Percentiles rank a stretch among this genome's conserved stretches.
Conservation (phyloP, 2,797 vertebrate species). For the Arctocebus calabarensis region DNA sequence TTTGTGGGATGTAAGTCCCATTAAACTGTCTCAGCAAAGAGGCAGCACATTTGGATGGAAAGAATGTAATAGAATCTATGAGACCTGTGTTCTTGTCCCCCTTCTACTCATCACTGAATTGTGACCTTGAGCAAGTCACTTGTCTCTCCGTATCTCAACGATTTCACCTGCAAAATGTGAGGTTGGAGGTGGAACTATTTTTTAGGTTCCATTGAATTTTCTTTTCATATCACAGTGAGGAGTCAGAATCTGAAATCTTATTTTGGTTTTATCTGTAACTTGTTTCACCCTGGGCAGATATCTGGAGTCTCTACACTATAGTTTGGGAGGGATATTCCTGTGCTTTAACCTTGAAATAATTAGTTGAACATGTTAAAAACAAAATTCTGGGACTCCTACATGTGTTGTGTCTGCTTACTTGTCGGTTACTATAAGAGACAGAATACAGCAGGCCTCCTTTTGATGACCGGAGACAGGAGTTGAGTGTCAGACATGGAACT, state of each 20-base stretch:
- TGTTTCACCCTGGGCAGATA: not conserved
- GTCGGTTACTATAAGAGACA: not conserved
- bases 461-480: not conserved
- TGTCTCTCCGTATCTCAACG: not conserved
- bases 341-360: not conserved
- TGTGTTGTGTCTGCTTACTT: accelerated
- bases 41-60: not conserved
- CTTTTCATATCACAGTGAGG: not conserved
- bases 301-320: not conserved
- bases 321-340: not conserved
- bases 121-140: not conserved
- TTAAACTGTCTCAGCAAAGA: not conserved
- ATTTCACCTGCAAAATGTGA: not conserved
- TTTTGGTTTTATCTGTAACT: not conserved
- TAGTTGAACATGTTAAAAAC: not conserved
- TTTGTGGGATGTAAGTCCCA: not conserved
- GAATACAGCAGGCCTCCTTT: not conserved
- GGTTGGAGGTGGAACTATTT: not conserved
- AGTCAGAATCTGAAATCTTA: not conserved
- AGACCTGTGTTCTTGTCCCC: not conserved
- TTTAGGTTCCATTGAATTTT: not conserved
- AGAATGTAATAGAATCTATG: not conserved
- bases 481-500: not conserved
- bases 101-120: not conserved
- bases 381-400: not conserved